Conservation (phyloP, 2,113 vertebrate species). For the Scomber japonicus region DNA sequence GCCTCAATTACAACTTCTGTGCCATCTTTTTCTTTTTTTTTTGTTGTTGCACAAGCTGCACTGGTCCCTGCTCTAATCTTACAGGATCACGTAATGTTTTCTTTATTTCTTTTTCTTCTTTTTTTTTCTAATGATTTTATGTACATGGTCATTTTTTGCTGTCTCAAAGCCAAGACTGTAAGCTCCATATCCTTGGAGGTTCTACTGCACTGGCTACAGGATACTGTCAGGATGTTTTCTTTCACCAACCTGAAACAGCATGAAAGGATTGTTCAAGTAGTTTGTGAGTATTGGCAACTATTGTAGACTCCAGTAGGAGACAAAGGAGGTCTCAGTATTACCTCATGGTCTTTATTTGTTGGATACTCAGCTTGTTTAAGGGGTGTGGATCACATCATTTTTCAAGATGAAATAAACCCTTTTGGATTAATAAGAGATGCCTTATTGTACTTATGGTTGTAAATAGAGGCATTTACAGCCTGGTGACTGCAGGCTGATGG, state of each 20-base stretch:
- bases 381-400: not conserved
- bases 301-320: slow-evolving; percentile 24
- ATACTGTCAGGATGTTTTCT: slow-evolving; percentile 55
- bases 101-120: not conserved
- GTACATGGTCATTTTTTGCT: slow-evolving; percentile 26
- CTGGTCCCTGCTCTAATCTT: slow-evolving; percentile 46
- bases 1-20: slow-evolving; percentile 61
- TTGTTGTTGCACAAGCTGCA: slow-evolving; percentile 33
- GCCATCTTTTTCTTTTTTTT: slow-evolving; percentile 45
- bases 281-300: slow-evolving; percentile 57
- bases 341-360: slow-evolving; percentile 31
- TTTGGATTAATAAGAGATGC: not conserved
- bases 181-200: slow-evolving; percentile 51
- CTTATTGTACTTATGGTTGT: too few species aligned
- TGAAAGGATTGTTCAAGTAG: slow-evolving; percentile 42
- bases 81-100: slow-evolving; percentile 56
- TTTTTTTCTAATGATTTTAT: slow-evolving; percentile 66
- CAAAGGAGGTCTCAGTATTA: slow-evolving; percentile 19
- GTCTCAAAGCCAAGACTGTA: slow-evolving; percentile 30
- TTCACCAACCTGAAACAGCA: slow-evolving; percentile 53
- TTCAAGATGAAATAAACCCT: too few species aligned
- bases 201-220: slow-evolving; percentile 38
- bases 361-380: not conserved
- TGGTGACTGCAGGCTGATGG: slow-evolving; percentile 10
- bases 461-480: not conserved